These are phyloP conservation scores for Opisthocomus hoazin DNA, from an alignment of 2,113 vertebrate genomes.

Conservation along the genomic window DNA sequence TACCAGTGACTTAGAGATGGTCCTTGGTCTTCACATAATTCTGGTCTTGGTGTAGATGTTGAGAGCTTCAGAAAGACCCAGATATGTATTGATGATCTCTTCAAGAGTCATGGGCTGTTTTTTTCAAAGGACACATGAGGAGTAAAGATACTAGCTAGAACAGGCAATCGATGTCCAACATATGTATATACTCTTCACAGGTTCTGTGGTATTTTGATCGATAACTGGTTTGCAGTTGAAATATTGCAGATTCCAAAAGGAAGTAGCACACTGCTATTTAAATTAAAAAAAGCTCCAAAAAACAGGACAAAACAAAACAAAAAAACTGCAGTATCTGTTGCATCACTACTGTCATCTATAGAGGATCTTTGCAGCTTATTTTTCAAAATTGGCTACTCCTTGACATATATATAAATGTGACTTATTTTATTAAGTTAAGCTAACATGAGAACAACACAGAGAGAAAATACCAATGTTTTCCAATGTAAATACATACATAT, in stretches of 20 bases:
- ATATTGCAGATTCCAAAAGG: neutral
- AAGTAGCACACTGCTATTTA: neutral
- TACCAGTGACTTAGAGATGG: neutral
- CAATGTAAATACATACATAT: neutral
- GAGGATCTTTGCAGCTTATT: neutral
- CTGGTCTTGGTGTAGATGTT: neutral
- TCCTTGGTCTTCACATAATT: neutral
- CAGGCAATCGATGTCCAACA: neutral
- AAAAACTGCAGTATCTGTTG: neutral
- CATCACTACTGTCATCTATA: neutral
- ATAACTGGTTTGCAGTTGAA: neutral
- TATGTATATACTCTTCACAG: neutral
- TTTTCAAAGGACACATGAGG: neutral
- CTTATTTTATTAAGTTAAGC: neutral
- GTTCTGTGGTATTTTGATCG: neutral
- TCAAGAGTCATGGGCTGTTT: neutral
- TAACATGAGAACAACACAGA: neutral
- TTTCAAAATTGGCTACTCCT: neutral
- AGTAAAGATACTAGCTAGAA: neutral
- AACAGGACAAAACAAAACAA: neutral
- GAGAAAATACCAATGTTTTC: neutral
- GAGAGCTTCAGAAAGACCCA: neutral
- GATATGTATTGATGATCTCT: rapidly evolving
- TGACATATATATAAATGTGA: neutral
- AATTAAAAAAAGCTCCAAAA: neutral